These are phyloP conservation scores for Eurystomus glaucurus DNA, from an alignment of 2,797 vertebrate species.

Conservation along the genomic window DNA sequence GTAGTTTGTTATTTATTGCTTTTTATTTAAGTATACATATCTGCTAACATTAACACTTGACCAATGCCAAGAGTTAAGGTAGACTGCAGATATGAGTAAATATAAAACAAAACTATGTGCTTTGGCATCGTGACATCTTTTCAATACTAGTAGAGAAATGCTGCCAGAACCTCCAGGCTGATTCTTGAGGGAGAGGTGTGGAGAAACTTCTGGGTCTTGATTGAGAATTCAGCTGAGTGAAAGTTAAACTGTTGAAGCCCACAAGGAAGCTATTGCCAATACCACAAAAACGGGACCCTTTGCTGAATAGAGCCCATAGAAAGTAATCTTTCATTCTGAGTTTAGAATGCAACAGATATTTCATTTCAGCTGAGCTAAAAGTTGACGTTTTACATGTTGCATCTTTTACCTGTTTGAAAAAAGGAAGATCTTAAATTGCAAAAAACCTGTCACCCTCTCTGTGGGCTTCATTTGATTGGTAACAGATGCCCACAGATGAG, in stretches of 20 bases:
- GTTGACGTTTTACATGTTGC: not conserved
- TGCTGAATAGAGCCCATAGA: constrained; percentile 19
- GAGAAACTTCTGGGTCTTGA: constrained; percentile 68
- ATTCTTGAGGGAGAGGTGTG: constrained; percentile 56
- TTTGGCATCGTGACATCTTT: constrained; percentile 49
- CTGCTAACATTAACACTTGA: not conserved
- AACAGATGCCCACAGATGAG: not conserved
- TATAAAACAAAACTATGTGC: constrained; percentile 30
- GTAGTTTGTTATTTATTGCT: not conserved
- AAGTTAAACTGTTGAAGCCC: constrained; percentile 66
- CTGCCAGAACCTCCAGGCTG: constrained; percentile 56
- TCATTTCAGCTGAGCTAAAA: constrained; percentile 21
- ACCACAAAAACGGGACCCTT: constrained; percentile 47
- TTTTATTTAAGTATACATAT: not conserved
- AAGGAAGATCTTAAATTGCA: not conserved
- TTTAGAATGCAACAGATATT: constrained; percentile 28
- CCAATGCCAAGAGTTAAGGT: constrained; percentile 38
- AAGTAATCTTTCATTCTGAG: constrained; percentile 48
- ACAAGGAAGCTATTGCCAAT: constrained; percentile 55
- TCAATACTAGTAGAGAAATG: constrained; percentile 44
- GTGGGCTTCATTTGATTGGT: not conserved
- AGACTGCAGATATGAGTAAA: constrained; percentile 7
- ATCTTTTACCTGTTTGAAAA: constrained; percentile 31
- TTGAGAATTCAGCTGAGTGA: constrained; percentile 60
- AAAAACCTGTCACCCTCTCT: not conserved